These are phyloP conservation scores for Ceyx margarethae DNA, from an alignment of 2,113 vertebrate species.

Conservation along the genomic window DNA sequence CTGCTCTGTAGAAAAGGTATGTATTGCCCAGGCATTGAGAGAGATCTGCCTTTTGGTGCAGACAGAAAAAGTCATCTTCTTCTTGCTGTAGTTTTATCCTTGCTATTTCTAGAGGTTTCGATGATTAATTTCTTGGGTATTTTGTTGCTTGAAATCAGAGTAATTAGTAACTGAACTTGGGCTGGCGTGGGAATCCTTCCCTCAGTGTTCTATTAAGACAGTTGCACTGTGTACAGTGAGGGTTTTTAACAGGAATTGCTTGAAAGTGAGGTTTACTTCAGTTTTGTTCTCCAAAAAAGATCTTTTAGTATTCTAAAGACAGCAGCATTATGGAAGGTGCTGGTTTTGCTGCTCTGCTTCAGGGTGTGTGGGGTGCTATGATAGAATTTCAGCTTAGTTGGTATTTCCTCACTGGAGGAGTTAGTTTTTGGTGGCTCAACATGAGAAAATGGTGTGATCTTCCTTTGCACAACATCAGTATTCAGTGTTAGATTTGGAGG, in stretches of 20 bases:
- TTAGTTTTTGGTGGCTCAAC: neutral
- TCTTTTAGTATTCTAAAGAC: neutral
- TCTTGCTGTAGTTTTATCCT: neutral
- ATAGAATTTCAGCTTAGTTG: neutral
- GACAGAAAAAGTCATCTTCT: fast-evolving
- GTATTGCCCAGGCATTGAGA: neutral
- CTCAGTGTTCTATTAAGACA: neutral
- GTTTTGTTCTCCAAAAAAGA: neutral
- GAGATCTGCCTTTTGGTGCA: neutral
- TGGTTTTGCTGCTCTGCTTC: neutral
- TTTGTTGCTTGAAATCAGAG: neutral
- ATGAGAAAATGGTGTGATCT: neutral
- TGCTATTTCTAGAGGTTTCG: neutral
- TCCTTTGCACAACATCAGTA: neutral
- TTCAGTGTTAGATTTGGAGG: neutral
- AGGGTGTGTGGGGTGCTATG: neutral
- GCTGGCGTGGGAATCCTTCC: neutral
- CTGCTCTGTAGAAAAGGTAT: slow-evolving; percentile 78
- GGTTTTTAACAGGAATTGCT: neutral
- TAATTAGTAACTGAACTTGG: neutral
- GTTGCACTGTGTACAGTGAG: neutral
- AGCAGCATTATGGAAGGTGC: neutral
- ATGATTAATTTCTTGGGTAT: neutral
- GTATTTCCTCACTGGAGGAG: neutral
- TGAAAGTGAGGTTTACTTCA: neutral